Base-by-base conservation (phyloP, 2,888 invertebrate genomes). In the Listrodromus nycthemerus region DNA sequence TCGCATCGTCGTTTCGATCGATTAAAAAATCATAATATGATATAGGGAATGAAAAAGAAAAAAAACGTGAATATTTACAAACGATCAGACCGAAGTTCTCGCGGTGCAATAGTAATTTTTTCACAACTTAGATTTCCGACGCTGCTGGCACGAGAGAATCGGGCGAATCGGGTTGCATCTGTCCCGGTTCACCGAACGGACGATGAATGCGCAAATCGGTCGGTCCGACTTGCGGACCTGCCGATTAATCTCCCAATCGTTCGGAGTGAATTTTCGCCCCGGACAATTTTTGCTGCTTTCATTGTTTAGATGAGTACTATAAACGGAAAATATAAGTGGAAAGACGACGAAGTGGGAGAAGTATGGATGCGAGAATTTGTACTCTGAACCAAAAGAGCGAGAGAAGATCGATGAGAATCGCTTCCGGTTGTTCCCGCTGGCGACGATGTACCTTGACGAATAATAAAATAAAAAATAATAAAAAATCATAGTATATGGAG, bases 221-320 rank as follows among this genome's bases (percentile, higher is more conserved):
- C 58, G 58, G 24, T 21, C 55, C 55, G 55, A 55, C 55, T 71
- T 52, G 21, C 13, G 58, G 73, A 55, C 41, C 70, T 63, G 52
- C 67, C 80, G 80, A 73, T 86, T 85, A 85, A 41, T 87, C 86
- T 86, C 82, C 88, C 86, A 41, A 87, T 86, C 87, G 87, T 85
- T 84, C 82, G 80, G 71, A 75, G 75, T 58, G 86, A 86, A 85
- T 86, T 88, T 88, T 87, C 85, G 86, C 86, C 88, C 88, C 88
- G 89, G 90, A 85, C 91, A 88, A 88, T 89, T 91, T 85, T 90
- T 92, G 91, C 91, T 89, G 92, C 92, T 92, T 92, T 92, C 88
- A 91, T 92, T 91, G 91, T 92, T 92, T 92, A 92, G 92, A 92
- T 92, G 90, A 91, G 89, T 91, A 90, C 89, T 91, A 89, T 90